Conservation (phyloP, 2,888 invertebrate species). For the Cheilosia urbana region DNA sequence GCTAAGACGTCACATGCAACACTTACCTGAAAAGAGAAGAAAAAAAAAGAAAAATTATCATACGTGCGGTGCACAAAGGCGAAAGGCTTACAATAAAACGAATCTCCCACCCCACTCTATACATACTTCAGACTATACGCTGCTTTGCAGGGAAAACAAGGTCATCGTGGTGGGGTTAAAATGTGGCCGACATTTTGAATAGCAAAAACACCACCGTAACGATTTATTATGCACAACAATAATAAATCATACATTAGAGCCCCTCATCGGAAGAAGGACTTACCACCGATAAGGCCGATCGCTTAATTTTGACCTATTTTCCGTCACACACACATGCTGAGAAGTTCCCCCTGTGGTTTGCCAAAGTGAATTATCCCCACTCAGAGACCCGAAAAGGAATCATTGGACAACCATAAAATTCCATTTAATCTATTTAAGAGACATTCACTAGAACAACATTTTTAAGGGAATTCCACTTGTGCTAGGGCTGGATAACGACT, state of each 20-base stretch:
- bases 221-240: conserved; percentile 46
- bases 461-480: background rate
- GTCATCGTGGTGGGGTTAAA: conserved; percentile 26
- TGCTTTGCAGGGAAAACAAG: conserved; percentile 26
- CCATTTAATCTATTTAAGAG: conserved; percentile 28
- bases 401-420: conserved; percentile 36
- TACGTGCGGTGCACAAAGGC: conserved; percentile 7
- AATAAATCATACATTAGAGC: conserved; percentile 29
- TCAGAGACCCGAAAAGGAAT: conserved; percentile 6
- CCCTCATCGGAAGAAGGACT: background rate
- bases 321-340: background rate
- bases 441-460: conserved; percentile 3
- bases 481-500: too few species aligned
- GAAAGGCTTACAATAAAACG: conserved; percentile 2
- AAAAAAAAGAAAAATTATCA: conserved; percentile 38
- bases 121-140: background rate
- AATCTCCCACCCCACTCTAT: background rate
- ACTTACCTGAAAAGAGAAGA: conserved; percentile 63
- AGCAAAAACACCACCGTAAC: background rate
- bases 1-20: conserved; percentile 45
- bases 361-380: background rate
- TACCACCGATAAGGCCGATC: conserved; percentile 18
- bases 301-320: conserved; percentile 5
- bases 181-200: conserved; percentile 4
- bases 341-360: conserved; percentile 11